phyloP scores from a whole-genome alignment of 1,140 invertebrate genomes.

The Calycopis cecrops region DNA sequence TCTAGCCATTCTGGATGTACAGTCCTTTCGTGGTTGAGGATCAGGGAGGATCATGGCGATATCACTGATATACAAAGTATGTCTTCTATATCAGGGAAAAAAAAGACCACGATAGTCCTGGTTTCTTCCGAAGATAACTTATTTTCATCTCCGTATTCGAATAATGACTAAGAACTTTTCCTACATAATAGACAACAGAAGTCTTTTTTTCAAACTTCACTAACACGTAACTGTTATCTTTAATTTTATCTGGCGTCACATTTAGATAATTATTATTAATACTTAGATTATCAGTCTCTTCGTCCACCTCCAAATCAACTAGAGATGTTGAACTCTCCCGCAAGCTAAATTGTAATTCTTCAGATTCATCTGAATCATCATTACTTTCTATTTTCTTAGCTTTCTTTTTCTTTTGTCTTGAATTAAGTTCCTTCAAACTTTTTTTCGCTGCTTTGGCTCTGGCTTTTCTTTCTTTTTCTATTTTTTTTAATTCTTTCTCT shows the following conservation, averaged over 20 bases:
- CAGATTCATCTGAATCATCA: slow-evolving; percentile 31
- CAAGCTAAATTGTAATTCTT: slow-evolving; percentile 26
- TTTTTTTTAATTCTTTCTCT: slow-evolving; percentile 26
- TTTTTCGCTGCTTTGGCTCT: slow-evolving; percentile 28
- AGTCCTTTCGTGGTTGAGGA: slow-evolving; percentile 30
- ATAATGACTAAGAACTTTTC: slow-evolving; percentile 29
- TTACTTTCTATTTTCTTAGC: slow-evolving; percentile 27
- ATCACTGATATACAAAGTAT: slow-evolving; percentile 31
- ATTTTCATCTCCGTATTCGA: slow-evolving; percentile 30
- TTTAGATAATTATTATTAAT: too few relatives aligned
- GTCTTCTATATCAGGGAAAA: slow-evolving; percentile 30
- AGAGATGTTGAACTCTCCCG: too few relatives aligned
- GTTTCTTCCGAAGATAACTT: slow-evolving; percentile 22
- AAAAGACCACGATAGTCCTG: slow-evolving; percentile 25
- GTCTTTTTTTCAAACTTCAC: slow-evolving; percentile 36
- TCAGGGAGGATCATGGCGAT: slow-evolving; percentile 31
- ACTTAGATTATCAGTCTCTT: too few relatives aligned
- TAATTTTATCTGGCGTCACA: slow-evolving; percentile 29
- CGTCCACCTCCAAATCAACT: too few relatives aligned
- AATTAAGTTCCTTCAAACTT: slow-evolving; percentile 28
- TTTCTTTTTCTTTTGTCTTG: slow-evolving; percentile 29
- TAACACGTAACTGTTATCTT: slow-evolving; percentile 32
- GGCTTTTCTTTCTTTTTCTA: slow-evolving; percentile 26
- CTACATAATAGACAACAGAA: slow-evolving; percentile 29
- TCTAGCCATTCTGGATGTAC: slow-evolving; percentile 25